phyloP scores from a whole-genome alignment of 2,888 invertebrate genomes.

The Urechis unicinctus region DNA sequence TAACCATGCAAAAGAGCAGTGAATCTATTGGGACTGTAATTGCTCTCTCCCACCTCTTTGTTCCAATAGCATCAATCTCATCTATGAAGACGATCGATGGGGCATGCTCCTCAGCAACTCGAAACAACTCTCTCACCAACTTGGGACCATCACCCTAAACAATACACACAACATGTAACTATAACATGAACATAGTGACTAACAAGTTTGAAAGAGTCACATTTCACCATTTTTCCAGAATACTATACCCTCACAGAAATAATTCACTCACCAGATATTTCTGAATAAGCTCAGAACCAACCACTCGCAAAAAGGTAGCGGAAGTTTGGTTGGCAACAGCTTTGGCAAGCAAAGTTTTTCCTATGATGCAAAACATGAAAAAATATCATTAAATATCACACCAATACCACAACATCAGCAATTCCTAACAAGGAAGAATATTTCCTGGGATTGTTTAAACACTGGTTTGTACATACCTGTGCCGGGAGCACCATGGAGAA shows the following conservation, averaged over 20 bases:
- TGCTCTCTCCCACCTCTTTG: slow-evolving; percentile 69
- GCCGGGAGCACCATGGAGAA: slow-evolving; percentile 94
- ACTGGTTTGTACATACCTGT: slow-evolving; percentile 62
- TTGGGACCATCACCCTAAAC: slow-evolving; percentile 93
- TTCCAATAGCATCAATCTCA: slow-evolving; percentile 99
- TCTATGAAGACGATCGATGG: slow-evolving; percentile 99
- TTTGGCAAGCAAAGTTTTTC: slow-evolving; percentile 94
- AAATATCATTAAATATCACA: not conserved
- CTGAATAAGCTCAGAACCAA: slow-evolving; percentile 98
- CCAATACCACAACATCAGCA: too few relatives aligned
- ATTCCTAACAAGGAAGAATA: too few relatives aligned
- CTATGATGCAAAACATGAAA: slow-evolving; percentile 23
- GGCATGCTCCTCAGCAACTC: slow-evolving; percentile 99
- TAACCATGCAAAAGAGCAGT: too few relatives aligned
- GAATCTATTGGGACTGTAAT: too few relatives aligned
- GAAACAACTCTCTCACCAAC: slow-evolving; percentile 90
- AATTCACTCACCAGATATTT: slow-evolving; percentile 72
- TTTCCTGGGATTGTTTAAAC: not conserved
- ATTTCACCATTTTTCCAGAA: too few relatives aligned
- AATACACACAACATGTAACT: not conserved
- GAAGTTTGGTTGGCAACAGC: slow-evolving; percentile 99
- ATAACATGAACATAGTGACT: not conserved
- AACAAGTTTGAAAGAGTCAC: too few relatives aligned
- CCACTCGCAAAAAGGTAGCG: slow-evolving; percentile 95
- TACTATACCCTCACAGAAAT: too few relatives aligned